These are phyloP conservation scores for Drosophila varians DNA, from an alignment of 1,140 invertebrate species.

Conservation along the genomic window DNA sequence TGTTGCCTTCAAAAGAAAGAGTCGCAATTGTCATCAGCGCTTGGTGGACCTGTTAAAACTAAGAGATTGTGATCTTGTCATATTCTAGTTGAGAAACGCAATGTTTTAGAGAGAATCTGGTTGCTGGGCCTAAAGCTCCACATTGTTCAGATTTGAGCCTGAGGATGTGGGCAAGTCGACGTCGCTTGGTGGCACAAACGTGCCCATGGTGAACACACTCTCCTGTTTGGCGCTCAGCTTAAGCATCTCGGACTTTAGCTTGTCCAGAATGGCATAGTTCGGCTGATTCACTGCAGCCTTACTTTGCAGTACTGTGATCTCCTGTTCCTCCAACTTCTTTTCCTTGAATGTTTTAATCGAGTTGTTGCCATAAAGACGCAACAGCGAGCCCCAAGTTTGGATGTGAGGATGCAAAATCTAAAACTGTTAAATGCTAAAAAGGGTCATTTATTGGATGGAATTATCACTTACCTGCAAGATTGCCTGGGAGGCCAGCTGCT, in stretches of 20 bases:
- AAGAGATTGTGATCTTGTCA: constrained; percentile 3
- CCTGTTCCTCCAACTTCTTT: constrained; percentile 96
- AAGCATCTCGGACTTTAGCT: constrained; percentile 94
- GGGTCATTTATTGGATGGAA: not conserved
- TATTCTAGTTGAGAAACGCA: constrained; percentile 4
- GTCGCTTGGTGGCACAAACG: constrained; percentile 87
- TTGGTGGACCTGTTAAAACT: not conserved
- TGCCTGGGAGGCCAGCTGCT: constrained; percentile 97
- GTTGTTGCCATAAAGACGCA: constrained; percentile 96
- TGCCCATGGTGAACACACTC: constrained; percentile 89
- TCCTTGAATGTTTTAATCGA: constrained; percentile 97
- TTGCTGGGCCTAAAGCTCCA: constrained; percentile 64
- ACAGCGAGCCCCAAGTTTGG: constrained; percentile 96
- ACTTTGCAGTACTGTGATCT: constrained; percentile 95
- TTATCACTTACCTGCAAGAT: constrained; percentile 89
- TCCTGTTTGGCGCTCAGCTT: constrained; percentile 89
- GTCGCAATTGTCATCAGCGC: constrained; percentile 1
- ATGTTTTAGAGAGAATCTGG: constrained; percentile 9
- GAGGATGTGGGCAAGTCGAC: constrained; percentile 89
- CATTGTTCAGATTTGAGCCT: constrained; percentile 89
- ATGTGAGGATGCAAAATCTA: constrained; percentile 95
- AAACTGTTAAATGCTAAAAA: not conserved
- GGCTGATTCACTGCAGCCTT: constrained; percentile 95
- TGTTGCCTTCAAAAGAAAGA: constrained; percentile 13
- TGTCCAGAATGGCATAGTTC: constrained; percentile 96